Evolutionary conservation across 2,797 vertebrate species (phyloP).

Genomic region (Champsocephalus gunnari): DNA sequence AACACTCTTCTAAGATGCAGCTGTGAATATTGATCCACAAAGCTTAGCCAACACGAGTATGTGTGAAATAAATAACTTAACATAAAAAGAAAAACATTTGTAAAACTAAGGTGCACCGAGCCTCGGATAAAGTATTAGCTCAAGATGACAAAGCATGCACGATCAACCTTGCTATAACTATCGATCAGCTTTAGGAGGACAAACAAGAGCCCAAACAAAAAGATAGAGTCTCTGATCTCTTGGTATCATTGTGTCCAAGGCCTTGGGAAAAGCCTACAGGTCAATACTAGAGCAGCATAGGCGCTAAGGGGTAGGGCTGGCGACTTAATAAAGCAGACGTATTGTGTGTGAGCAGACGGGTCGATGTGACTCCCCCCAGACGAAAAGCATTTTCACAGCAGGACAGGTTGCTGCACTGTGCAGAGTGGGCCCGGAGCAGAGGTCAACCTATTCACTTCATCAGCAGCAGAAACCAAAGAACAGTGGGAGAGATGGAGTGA

Average conservation of each 20-base stretch:
- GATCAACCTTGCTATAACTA: conserved; percentile 62
- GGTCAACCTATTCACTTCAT: conserved; percentile 80
- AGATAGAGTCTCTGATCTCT: conserved; percentile 63
- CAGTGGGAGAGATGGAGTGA: conserved; percentile 71
- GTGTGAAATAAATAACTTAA: conserved; percentile 59
- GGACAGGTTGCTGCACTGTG: conserved; percentile 71
- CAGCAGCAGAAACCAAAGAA: conserved; percentile 77
- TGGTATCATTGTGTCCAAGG: conserved; percentile 71
- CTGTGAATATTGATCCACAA: conserved; percentile 63
- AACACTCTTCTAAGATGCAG: conserved; percentile 43
- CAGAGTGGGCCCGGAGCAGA: conserved; percentile 69
- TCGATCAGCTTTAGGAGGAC: conserved; percentile 73
- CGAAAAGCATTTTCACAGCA: conserved; percentile 81
- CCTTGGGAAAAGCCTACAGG: conserved; percentile 78
- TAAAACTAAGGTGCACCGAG: conserved; percentile 50
- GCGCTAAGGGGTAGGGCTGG: conserved; percentile 58
- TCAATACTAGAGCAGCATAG: conserved; percentile 74
- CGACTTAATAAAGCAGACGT: conserved; percentile 80
- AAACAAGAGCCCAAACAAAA: conserved; percentile 72
- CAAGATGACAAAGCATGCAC: conserved; percentile 52
- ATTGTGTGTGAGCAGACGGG: conserved; percentile 80
- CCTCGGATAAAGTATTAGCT: conserved; percentile 44
- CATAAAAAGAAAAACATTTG: conserved; percentile 52
- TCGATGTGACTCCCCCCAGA: conserved; percentile 78
- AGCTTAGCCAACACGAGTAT: conserved; percentile 52